phyloP scores from a whole-genome alignment of 2,797 vertebrate species.

The Lophotriccus pileatus region DNA sequence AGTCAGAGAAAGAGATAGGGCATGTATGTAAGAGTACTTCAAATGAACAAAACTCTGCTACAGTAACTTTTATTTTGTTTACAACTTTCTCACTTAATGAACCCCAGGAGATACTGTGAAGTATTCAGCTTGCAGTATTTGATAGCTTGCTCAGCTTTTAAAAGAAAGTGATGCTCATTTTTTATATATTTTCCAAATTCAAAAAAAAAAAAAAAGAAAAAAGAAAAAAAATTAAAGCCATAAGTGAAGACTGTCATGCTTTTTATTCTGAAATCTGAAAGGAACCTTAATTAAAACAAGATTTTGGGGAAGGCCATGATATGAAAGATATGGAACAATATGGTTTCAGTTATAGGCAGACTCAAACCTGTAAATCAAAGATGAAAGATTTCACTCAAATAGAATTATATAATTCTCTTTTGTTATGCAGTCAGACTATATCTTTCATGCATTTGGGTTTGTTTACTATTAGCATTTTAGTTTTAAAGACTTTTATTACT shows the following conservation, averaged over 20 bases:
- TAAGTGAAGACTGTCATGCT: slow-evolving; percentile 81
- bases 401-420: slow-evolving; percentile 85
- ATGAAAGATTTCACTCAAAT: slow-evolving; percentile 84
- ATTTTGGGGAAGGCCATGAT: slow-evolving; percentile 73
- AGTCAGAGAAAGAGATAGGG: slow-evolving; percentile 58
- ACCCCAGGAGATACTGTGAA: slow-evolving; percentile 46
- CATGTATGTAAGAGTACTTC: slow-evolving; percentile 51
- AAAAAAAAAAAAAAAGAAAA: slow-evolving; percentile 63
- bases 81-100: slow-evolving; percentile 63
- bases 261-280: slow-evolving; percentile 79
- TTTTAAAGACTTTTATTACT: slow-evolving; percentile 80
- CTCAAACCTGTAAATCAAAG: slow-evolving; percentile 81
- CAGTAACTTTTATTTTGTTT: slow-evolving; percentile 58
- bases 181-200: slow-evolving; percentile 77
- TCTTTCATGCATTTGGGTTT: slow-evolving; percentile 77
- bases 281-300: slow-evolving; percentile 81
- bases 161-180: slow-evolving; percentile 70
- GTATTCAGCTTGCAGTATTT: slow-evolving; percentile 65
- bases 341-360: slow-evolving; percentile 76
- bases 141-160: slow-evolving; percentile 71
- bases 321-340: slow-evolving; percentile 80
- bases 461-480: slow-evolving; percentile 79
- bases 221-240: slow-evolving; percentile 83
- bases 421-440: slow-evolving; percentile 76
- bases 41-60: slow-evolving; percentile 56